Evolutionary conservation across 2,888 invertebrate genomes (phyloP), one percentile per base, ranked within the genome.

Genomic region (Agrotis puta): DNA sequence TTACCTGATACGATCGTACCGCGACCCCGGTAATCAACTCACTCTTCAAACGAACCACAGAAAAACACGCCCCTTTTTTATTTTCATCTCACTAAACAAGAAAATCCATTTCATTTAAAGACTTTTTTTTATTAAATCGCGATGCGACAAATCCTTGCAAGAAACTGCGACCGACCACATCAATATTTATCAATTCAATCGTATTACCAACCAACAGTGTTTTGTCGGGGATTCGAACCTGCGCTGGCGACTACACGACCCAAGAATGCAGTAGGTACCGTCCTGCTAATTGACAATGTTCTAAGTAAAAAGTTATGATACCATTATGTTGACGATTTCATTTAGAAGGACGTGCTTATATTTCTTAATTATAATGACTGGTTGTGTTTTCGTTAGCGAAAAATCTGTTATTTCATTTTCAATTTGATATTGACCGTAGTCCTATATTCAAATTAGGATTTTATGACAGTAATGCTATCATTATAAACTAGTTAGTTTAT

Each of bases 101-200:
- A 77, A 80, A 62, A 69, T 56, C 20, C 4, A 70, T 61, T 51
- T 57, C 54, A 68, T 74, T 64, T 68, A 71, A 62, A 65, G 11
- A 39, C 53, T 47, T 70, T 67, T 24, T 80, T 72, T 58, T 27
- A 58, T 48, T 14, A 65, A 64, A 79, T 70, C 33, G 27, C 65
- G 47, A 64, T 59, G 67, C 75, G 67, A 76, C 76, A 79, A 85
- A 85, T 82, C 68, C 66, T 45, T 58, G 33, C 62, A 74, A 77
- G 79, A 80, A 74, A 33, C 27, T 43, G 20, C 50, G 16, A 64
- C 70, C n/a, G n/a, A 33, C 50, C 22, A 51, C 81, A 84, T 84
- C 67, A 83, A 79, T 85, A 93, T 93, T 92, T 88, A 94, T 90
- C 84, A 89, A 88, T 88, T 87, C 91, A 91, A 92, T 92, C 89